Conservation (phyloP, 1,140 invertebrate species). For the Yoshiicerus persimilis region DNA sequence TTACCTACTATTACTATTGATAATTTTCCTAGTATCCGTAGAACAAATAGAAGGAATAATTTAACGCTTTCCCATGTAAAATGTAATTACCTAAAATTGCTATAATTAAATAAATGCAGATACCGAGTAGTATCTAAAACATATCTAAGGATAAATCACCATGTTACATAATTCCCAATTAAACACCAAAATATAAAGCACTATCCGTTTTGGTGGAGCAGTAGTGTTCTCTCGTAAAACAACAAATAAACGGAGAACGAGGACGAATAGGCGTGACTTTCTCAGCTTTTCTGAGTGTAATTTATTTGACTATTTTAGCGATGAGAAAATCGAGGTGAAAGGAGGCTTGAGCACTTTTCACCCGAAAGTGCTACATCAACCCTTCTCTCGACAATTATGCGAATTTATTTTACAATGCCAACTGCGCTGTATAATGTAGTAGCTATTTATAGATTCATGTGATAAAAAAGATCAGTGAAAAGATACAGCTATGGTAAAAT, state of each 20-base stretch:
- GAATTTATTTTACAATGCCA: background rate
- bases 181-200: background rate
- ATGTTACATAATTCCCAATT: background rate
- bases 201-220: background rate
- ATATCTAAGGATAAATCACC: background rate
- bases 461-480: too few relatives aligned
- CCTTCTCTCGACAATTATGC: background rate
- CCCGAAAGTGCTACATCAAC: background rate
- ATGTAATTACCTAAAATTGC: too few relatives aligned
- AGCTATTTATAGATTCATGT: too few relatives aligned
- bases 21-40: background rate
- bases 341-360: background rate
- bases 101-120: background rate
- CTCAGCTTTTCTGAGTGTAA: background rate
- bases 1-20: background rate
- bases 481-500: too few relatives aligned
- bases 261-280: background rate
- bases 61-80: too few relatives aligned
- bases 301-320: background rate
- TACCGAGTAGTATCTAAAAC: background rate
- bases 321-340: background rate
- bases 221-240: background rate
- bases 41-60: too few relatives aligned
- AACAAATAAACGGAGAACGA: background rate
- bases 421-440: too few relatives aligned